These are phyloP conservation scores for Loris lydekkerianus DNA, from an alignment of 2,797 vertebrate genomes.

Conservation along the genomic window DNA sequence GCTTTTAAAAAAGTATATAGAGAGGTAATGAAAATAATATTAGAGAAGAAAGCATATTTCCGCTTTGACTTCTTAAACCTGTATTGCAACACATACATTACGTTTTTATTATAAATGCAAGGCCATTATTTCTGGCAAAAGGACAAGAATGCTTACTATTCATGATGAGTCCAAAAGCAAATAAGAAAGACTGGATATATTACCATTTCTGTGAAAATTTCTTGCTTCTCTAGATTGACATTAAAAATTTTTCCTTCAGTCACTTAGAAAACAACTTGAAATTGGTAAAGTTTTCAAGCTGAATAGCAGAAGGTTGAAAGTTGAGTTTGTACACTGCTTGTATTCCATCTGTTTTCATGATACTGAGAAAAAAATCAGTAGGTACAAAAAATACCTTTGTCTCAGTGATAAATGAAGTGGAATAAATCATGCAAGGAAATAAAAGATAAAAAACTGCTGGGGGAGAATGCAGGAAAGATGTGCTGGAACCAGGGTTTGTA, in stretches of 20 bases:
- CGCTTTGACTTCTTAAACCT: slow-evolving; percentile 61
- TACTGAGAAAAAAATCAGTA: slow-evolving; percentile 24
- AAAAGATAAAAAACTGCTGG: slow-evolving; percentile 17
- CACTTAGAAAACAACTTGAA: slow-evolving; percentile 78
- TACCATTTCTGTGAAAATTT: slow-evolving; percentile 62
- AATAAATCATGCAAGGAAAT: slow-evolving; percentile 32
- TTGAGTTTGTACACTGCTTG: neutral
- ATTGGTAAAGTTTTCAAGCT: slow-evolving; percentile 54
- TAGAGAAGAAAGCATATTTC: slow-evolving; percentile 63
- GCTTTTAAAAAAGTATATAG: slow-evolving; percentile 45
- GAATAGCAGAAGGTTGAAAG: slow-evolving; percentile 67
- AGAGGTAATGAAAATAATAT: slow-evolving; percentile 54
- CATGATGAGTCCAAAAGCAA: slow-evolving; percentile 72
- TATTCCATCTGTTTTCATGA: slow-evolving; percentile 16
- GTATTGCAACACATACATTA: slow-evolving; percentile 42
- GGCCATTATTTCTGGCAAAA: slow-evolving; percentile 70
- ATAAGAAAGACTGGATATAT: slow-evolving; percentile 59
- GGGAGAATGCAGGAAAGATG: neutral
- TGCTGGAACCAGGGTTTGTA: slow-evolving; percentile 1
- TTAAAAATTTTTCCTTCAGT: slow-evolving; percentile 69
- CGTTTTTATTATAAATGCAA: slow-evolving; percentile 78
- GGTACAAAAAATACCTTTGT: slow-evolving; percentile 13
- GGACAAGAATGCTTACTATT: slow-evolving; percentile 74
- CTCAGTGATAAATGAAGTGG: slow-evolving; percentile 58
- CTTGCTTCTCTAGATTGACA: slow-evolving; percentile 63